A percentile compares a stretch with the other conserved stretches of the same genome.
These are phyloP conservation scores for Bufo bufo DNA, from an alignment of 2,113 vertebrate species.

Conservation along the genomic window DNA sequence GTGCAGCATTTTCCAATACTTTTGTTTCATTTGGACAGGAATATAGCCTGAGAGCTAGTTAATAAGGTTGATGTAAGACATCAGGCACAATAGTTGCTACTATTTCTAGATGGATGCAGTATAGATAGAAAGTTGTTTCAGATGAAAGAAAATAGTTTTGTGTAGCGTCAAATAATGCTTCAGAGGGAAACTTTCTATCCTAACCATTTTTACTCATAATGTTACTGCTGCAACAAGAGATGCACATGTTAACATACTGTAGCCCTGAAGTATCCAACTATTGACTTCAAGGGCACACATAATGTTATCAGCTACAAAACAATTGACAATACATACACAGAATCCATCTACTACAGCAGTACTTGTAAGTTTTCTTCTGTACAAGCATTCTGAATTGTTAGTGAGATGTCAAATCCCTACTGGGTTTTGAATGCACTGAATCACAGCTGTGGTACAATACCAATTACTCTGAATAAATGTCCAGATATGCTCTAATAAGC, in stretches of 20 bases:
- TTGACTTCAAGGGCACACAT: not conserved
- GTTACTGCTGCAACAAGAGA: not conserved
- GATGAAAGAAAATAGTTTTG: not conserved
- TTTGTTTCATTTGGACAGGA: not conserved
- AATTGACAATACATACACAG: slow-evolving; percentile 19
- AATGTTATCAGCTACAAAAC: slow-evolving; percentile 1
- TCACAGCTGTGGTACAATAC: slow-evolving; percentile 46
- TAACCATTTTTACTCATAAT: not conserved
- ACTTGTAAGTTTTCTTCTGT: slow-evolving; percentile 25
- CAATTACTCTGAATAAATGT: slow-evolving; percentile 51
- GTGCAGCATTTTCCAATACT: not conserved
- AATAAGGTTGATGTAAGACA: not conserved
- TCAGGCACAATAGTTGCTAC: not conserved
- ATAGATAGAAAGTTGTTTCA: not conserved
- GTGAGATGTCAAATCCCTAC: slow-evolving; percentile 46
- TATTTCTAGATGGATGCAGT: not conserved
- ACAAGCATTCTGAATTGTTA: slow-evolving; percentile 47
- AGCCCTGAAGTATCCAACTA: slow-evolving; percentile 4
- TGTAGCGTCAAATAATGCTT: not conserved
- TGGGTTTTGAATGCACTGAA: slow-evolving; percentile 36
- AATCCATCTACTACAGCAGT: not conserved
- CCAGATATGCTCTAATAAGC: slow-evolving; percentile 51
- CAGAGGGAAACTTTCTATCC: not conserved
- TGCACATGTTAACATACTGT: not conserved
- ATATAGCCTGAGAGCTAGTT: not conserved